Evolutionary conservation across 2,888 invertebrate species (phyloP).

Genomic region (Caenorhabditis imperialis): DNA sequence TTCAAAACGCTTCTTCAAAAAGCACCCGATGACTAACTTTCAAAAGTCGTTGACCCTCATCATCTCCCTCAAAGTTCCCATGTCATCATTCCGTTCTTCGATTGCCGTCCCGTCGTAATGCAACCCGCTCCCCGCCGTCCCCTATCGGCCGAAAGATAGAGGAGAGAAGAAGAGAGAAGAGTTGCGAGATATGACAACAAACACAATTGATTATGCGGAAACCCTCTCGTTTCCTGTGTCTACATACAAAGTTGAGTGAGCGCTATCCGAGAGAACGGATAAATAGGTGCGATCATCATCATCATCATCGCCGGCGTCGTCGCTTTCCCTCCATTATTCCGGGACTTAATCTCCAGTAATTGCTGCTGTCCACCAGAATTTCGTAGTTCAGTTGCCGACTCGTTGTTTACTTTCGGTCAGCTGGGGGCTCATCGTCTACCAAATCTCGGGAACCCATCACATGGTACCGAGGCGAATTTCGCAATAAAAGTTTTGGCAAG

Average conservation of each 20-base stretch:
- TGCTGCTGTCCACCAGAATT: too few relatives aligned
- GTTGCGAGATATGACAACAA: conserved; percentile 54
- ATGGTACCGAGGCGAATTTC: conserved; percentile 28
- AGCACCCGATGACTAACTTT: conserved; percentile 19
- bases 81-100: not conserved
- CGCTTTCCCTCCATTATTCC: conserved; percentile 15
- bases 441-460: conserved; percentile 30
- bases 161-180: conserved; percentile 2
- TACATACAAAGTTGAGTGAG: not conserved
- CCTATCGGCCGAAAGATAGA: conserved; percentile 6
- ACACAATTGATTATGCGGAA: conserved; percentile 55
- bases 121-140: conserved; percentile 11
- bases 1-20: not conserved
- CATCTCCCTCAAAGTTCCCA: not conserved
- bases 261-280: conserved; percentile 13
- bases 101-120: conserved; percentile 34
- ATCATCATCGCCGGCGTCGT: conserved; percentile 2
- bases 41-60: conserved; percentile 24
- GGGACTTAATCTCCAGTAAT: too few relatives aligned
- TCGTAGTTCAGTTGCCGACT: not conserved
- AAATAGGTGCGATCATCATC: conserved; percentile 35
- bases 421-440: conserved; percentile 21
- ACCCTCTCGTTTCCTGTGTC: conserved; percentile 21
- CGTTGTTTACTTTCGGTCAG: conserved; percentile 45
- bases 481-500: conserved; percentile 34